A percentile compares a stretch with the other conserved stretches of the same genome.
These are phyloP conservation scores for Euphydryas editha DNA, from an alignment of 2,888 invertebrate genomes.

Conservation along the genomic window DNA sequence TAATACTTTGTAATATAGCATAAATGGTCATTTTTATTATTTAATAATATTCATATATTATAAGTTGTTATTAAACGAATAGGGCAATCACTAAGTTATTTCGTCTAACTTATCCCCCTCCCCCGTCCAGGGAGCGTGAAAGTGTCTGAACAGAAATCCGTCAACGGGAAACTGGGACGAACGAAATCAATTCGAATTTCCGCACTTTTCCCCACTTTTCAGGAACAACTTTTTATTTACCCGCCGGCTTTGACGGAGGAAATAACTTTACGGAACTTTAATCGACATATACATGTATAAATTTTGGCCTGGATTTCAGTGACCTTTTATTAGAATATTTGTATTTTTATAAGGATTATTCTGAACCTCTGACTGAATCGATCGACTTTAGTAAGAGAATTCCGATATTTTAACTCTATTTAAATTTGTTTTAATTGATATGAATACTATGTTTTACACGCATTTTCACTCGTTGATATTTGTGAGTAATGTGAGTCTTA, in stretches of 20 bases:
- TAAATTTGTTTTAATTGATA: no score
- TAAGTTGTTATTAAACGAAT: no score
- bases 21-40: no score
- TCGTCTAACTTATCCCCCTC: neutral
- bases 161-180: slow-evolving; percentile 40
- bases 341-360: neutral
- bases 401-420: no score
- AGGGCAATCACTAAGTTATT: no score
- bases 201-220: slow-evolving; percentile 50
- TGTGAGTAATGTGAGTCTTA: no score
- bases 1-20: no score
- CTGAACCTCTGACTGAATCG: neutral
- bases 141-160: slow-evolving; percentile 39
- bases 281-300: slow-evolving; percentile 27
- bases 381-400: no score
- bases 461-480: no score
- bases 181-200: slow-evolving; percentile 62
- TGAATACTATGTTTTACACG: no score
- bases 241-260: slow-evolving; percentile 73
- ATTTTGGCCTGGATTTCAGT: slow-evolving; percentile 5
- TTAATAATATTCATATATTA: no score
- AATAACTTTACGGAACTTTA: slow-evolving; percentile 59
- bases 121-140: slow-evolving; percentile 29
- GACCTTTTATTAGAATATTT: slow-evolving; percentile 3
- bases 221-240: slow-evolving; percentile 67